Evolutionary conservation across 1,140 invertebrate genomes (phyloP), one percentile per base, ranked within the genome.

Genomic region (Megalonaias nervosa): DNA sequence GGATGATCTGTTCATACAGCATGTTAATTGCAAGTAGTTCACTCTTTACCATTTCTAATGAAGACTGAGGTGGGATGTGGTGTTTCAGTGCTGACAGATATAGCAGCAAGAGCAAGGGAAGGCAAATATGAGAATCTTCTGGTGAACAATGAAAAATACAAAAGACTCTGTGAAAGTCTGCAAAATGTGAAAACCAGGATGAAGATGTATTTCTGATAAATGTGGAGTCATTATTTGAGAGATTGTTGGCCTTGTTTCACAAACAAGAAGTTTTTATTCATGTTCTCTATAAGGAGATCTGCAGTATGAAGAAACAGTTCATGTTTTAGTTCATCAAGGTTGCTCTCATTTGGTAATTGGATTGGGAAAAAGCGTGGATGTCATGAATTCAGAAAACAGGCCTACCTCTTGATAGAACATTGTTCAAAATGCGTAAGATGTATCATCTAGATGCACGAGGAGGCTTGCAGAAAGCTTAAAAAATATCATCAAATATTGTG

Each of bases 211-310:
- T 83, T 81, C 55, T 81, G n/a, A 58, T 67, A 5, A 31, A 31
- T 23, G 70, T 79, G 21, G 69, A 19, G 57, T 61, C 31, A 61
- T 23, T 83, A 19, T 82, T 75, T 70, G 56, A 68, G 57, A 70
- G 65, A 66, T 79, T 83, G 59, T 31, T 71, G 55, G 17, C 17
- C n/a, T 19, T 70, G 55, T 83, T 83, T 76, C 80, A 81, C 62
- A 64, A 66, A 57, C 26, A 61, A 62, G 74, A 74, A 17, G 68
- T 72, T 23, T 23, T 83, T 55, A 74, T 83, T 17, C 82, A 82
- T 56, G 31, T 82, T 9, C 26, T 83, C 59, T 61, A 70, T 64
- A n/a, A 71, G 56, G 75, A 81, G 64, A 57, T 69, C 12, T 58
- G 59, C 21, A 57, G 38, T 21, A 23, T 81, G 55, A n/a, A 74